phyloP scores from a whole-genome alignment of 1,140 invertebrate species.

The Leguminivora glycinivorella region DNA sequence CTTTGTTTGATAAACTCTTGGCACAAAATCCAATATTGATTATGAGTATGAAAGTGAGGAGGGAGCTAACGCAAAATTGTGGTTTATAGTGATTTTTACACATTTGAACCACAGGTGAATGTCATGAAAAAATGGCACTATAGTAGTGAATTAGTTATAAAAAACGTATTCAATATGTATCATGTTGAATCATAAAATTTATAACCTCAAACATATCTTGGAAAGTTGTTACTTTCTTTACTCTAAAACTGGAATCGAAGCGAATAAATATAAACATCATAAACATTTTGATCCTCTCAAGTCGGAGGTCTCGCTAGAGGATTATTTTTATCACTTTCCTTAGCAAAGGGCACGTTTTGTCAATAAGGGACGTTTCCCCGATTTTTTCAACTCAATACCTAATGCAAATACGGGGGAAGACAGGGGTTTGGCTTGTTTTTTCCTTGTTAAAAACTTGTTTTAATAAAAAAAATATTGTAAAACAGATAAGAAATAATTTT shows the following conservation, averaged over 20 bases:
- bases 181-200: no score
- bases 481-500: neutral
- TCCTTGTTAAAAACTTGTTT: neutral
- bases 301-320: constrained; percentile 30
- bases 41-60: no score
- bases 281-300: neutral
- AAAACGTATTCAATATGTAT: no score
- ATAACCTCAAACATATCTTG: neutral
- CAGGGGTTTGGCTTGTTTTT: constrained; percentile 39
- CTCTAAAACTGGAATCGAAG: neutral
- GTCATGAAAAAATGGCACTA: no score
- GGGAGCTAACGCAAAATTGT: no score
- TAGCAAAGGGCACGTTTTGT: constrained; percentile 62
- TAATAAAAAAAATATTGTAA: neutral
- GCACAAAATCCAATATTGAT: no score
- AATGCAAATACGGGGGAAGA: constrained; percentile 56
- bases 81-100: no score
- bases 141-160: no score
- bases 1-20: no score
- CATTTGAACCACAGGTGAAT: no score
- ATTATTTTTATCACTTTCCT: constrained; percentile 62
- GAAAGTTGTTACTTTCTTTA: neutral
- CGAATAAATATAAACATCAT: neutral
- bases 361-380: constrained; percentile 59
- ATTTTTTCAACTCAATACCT: constrained; percentile 59